Base-by-base conservation (phyloP, 2,113 vertebrate species). In the Amphiprion ocellaris region DNA sequence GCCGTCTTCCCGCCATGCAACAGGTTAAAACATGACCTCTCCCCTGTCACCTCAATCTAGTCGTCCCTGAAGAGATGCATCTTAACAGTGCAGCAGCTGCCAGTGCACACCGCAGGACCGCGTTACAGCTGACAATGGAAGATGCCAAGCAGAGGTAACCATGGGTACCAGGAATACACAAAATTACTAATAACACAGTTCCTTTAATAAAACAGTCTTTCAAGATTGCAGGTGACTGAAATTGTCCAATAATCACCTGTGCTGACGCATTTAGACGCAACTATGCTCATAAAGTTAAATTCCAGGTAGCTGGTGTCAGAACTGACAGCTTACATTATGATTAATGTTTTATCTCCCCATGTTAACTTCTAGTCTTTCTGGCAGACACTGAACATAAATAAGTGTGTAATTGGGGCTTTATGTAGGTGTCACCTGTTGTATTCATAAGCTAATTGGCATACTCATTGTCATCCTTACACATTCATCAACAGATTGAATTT, bases 391-490 rank as follows among this genome's bases (percentile, higher is more conserved):
- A 67, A 83, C 86, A 89, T 85, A 86, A 91, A 72, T 80, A 85
- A 49, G 72, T 85, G 74, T 92, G 89, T 89, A 90, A 92, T 88
- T 84, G 83, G 86, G 90, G 89, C 87, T 89, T 93, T 83, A 91
- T 86, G 83, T 79, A 78, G 88, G 61, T 92, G 87, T 93, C 91
- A 85, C 82, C 90, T 91, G 88, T 93, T 94, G 89, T 90, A 90
- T 92, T 87, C 79, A 86, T 87, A 87, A 90, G 87, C 87, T 93
- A 92, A 94, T 91, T 90, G 91, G 74, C 81, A 82, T 67, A 47
- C 74, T 87, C 90, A 79, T 89, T 91, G 89, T 90, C 89, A 84
- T 84, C 84, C 82, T 90, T 74, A 87, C 83, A 74, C 86, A 33
- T 88, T 87, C 84, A 81, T 82, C 77, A 52, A 4, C 67, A 62